Evolutionary conservation across 2,113 vertebrate species (phyloP), one percentile per base, ranked within the genome.

Genomic region (Scolopax mira): DNA sequence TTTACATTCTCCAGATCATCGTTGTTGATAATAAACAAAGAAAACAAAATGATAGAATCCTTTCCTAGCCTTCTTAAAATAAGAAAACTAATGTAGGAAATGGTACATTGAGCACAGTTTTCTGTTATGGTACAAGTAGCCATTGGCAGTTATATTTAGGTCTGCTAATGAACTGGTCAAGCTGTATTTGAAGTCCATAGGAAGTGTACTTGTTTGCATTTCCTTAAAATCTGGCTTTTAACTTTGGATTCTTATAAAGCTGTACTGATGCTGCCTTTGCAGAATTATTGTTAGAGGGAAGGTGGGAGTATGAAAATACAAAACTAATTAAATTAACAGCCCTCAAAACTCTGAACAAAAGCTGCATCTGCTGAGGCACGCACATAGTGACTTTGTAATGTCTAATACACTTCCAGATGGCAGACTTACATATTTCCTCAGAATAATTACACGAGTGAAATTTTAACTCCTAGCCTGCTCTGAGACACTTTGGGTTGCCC

Each of bases 291-390:
- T 88, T 94, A 75, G 71, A 94, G 94, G 79, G 84, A 96, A 93
- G 92, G 96, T 96, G 92, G 96, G 93, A 93, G 86, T 96, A 75
- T 87, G 92, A 95, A 96, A 96, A 96, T 92, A 95, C 57, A 94
- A 75, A 93, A 93, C 93, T 94, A 97, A 97, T 97, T 96, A 94
- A 97, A 97, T 96, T 96, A 97, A 94, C 94, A 96, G 80, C 80
- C 70, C 86, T 93, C 94, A 95, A 94, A 96, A 96, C 92, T 96
- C 94, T 1, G 80, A 95, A 96, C 93, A 95, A 96, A 96, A 96
- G 93, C 93, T 96, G 93, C 96, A 96, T 96, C 96, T 97, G 96
- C 94, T 90, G 93, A 96, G 92, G 88, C 90, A 96, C 90, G 79
- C 85, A 84, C 73, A 46, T 73, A 82, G 94, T 96, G 90, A 92